Base-by-base conservation (phyloP, 2,797 vertebrate genomes). In the Amniataba percoides region DNA sequence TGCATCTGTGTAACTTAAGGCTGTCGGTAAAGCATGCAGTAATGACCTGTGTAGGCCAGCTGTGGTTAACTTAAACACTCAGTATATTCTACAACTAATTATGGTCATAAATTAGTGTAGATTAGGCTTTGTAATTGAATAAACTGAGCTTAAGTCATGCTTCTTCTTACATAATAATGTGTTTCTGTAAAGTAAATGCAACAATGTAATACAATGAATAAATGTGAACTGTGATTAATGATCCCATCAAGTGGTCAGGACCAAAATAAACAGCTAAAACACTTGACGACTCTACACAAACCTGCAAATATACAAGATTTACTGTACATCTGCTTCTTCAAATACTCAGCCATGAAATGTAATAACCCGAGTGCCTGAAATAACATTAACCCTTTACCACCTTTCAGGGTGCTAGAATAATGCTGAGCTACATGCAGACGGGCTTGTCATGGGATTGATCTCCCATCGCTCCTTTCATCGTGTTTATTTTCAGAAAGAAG, bases 1-100 rank as follows among this genome's bases (percentile, higher is more conserved):
- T 85, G 61, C 46, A 74, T 78, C 81, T 10, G 25, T 66, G 36
- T 67, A 6, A 65, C 14, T 43, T 25, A 45, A 51, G 14, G 19
- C 48, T 5, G 11, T 16, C 23, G 27, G 19, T 58, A 21, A 62
- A 45, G 51, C 53, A 23, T 10, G 15, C 39, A 42, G 42, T 69
- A 64, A 49, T 25, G 48, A 67, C 48, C 6, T 68, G 46, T 42
- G 7, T 5, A 39, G 62, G 23, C 49, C 72, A 39, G 49, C 63
- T 72, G 13, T 21, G 46, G 71, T 55, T 21, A 19, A 0, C 6
- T 62, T 45, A 36, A 3, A 27, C 36, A 11, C 40, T 52, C n/a
- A 18, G 13, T 5, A 43, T 18, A 53, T 51, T 63, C 23, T 21
- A 42, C 64, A 56, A 18, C 8, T 45, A 27, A 39, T 18, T n/a